phyloP scores from a whole-genome alignment of 2,888 invertebrate species.

The Dione juno region DNA sequence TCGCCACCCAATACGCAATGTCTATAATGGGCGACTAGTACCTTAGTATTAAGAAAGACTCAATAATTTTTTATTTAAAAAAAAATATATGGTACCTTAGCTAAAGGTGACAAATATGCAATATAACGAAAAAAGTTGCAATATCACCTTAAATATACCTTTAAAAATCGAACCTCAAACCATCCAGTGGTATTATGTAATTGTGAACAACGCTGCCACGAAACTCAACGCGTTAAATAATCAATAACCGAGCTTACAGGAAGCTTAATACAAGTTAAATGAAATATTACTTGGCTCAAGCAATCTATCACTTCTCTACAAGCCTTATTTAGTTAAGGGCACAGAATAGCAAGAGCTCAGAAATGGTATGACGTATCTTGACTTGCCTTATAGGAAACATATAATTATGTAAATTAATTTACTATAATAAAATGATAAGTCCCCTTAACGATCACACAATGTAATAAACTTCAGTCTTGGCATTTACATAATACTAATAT shows the following conservation, averaged over 20 bases:
- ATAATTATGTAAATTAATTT: slow-evolving; percentile 21
- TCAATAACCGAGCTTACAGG: slow-evolving; percentile 14
- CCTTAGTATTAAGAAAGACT: no score
- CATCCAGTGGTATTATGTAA: not conserved
- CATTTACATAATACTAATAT: slow-evolving; percentile 2
- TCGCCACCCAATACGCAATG: not conserved
- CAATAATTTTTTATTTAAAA: no score
- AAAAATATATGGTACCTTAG: no score
- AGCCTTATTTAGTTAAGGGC: slow-evolving; percentile 20
- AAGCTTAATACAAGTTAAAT: slow-evolving; percentile 22
- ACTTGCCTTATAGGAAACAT: not conserved
- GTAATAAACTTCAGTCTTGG: not conserved
- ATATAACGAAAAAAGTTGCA: no score
- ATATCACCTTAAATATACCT: no score
- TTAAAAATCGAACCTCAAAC: not conserved
- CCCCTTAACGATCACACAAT: slow-evolving; percentile 1
- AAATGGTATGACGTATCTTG: slow-evolving; percentile 12
- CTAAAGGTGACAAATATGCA: no score
- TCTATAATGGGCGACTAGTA: not conserved
- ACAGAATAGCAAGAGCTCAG: slow-evolving; percentile 14
- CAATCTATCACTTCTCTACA: slow-evolving; percentile 18
- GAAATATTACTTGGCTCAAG: slow-evolving; percentile 10
- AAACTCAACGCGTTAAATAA: not conserved
- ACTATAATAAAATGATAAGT: not conserved
- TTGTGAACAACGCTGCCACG: not conserved